Evolutionary conservation across 2,888 invertebrate species (phyloP).

Genomic region (Sipha maydis): DNA sequence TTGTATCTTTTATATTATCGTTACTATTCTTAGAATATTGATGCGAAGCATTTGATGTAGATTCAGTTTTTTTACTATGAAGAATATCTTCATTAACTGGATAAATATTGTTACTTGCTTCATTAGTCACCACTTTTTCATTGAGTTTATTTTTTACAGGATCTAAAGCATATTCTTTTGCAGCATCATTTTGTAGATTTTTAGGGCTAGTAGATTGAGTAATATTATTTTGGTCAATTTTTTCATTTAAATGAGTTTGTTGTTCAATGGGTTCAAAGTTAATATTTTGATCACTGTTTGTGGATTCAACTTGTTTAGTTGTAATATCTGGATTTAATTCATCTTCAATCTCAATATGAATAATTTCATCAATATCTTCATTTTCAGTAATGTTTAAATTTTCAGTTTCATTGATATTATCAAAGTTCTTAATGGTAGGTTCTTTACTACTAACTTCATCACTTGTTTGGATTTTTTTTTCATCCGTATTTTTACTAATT

Average conservation of each 20-base stretch:
- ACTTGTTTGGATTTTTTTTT: background rate
- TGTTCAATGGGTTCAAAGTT: background rate
- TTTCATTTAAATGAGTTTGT: background rate
- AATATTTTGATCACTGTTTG: background rate
- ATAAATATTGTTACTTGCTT: background rate
- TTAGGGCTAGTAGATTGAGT: background rate
- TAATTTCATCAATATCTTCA: background rate
- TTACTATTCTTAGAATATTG: background rate
- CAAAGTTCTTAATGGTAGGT: background rate
- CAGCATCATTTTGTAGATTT: slow-evolving; percentile 26
- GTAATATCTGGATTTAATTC: background rate
- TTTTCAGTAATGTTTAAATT: background rate
- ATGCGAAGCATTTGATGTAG: background rate
- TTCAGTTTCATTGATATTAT: background rate
- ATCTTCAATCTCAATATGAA: slow-evolving; percentile 15
- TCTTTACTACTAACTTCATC: background rate
- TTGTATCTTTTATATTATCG: background rate
- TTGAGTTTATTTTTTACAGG: background rate
- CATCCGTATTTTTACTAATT: slow-evolving; percentile 1
- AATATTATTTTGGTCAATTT: background rate
- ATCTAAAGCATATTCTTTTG: slow-evolving; percentile 16
- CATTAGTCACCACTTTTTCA: background rate
- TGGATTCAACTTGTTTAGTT: background rate
- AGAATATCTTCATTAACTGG: background rate
- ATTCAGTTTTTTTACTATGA: background rate